A percentile compares a stretch with the other conserved stretches of the same genome.
These are phyloP conservation scores for Antigone vipio DNA, from an alignment of 2,113 vertebrate species.

Conservation along the genomic window DNA sequence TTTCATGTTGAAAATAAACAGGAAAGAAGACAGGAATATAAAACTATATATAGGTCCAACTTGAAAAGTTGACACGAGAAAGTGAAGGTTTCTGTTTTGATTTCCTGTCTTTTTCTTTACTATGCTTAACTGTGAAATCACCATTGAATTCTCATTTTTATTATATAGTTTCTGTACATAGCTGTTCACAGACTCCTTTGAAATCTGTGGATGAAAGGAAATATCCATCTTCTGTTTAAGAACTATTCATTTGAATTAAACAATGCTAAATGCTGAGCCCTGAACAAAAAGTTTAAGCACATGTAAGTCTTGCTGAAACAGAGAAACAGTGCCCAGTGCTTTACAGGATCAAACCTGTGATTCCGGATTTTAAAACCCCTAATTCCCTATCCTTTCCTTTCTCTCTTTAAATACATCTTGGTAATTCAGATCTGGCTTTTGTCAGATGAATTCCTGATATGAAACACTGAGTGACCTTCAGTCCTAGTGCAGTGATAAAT, in stretches of 20 bases:
- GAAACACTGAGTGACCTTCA: background rate
- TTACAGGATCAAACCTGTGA: background rate
- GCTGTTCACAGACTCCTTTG: background rate
- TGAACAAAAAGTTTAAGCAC: slow-evolving; percentile 31
- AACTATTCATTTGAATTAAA: slow-evolving; percentile 45
- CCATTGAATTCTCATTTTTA: background rate
- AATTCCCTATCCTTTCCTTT: background rate
- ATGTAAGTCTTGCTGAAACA: background rate
- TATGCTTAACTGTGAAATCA: background rate
- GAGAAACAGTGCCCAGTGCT: background rate
- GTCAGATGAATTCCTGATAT: background rate
- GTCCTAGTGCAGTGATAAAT: background rate
- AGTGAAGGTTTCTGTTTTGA: background rate
- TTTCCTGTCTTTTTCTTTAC: background rate
- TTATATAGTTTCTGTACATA: background rate
- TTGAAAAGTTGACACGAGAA: background rate
- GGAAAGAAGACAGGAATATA: background rate
- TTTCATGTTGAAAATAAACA: background rate
- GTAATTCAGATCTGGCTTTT: background rate
- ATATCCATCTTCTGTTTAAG: background rate
- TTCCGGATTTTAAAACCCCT: background rate
- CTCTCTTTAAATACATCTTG: background rate
- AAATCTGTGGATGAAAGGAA: slow-evolving; percentile 28
- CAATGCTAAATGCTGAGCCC: background rate
- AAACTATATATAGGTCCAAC: background rate